phyloP scores from a whole-genome alignment of 2,888 invertebrate species.

The Chrysolina oricalcia region DNA sequence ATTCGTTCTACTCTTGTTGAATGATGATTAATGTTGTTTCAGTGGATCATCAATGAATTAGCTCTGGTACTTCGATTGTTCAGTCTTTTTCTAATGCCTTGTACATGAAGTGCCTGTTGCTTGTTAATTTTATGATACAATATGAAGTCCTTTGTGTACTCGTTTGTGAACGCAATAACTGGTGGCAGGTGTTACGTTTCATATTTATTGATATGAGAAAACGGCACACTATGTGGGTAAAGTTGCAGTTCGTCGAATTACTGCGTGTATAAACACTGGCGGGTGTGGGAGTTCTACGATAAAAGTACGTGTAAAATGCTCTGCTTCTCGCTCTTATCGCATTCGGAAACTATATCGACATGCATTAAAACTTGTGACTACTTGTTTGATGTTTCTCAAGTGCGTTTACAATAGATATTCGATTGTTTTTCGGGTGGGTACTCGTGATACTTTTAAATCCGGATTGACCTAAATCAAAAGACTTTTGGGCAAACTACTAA shows the following conservation, averaged over 20 bases:
- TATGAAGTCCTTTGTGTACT: not conserved
- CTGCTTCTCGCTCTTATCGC: not conserved
- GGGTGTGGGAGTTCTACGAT: constrained; percentile 18
- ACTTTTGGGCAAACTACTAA: too few relatives aligned
- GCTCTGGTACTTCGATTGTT: too few relatives aligned
- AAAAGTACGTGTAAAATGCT: not conserved
- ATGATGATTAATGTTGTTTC: too few relatives aligned
- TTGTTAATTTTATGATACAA: not conserved
- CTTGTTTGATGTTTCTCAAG: not conserved
- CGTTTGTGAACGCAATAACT: constrained; percentile 15
- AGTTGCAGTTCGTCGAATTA: constrained; percentile 14
- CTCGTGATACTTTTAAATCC: not conserved
- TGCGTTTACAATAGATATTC: not conserved
- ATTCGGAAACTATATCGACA: not conserved
- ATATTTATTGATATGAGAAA: constrained; percentile 19
- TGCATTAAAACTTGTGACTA: not conserved
- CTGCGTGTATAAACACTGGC: constrained; percentile 5
- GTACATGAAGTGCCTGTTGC: too few relatives aligned
- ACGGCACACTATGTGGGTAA: constrained; percentile 21
- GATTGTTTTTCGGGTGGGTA: not conserved
- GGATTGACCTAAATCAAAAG: not conserved
- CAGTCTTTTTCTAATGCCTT: too few relatives aligned
- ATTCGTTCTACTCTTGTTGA: too few relatives aligned
- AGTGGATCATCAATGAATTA: too few relatives aligned
- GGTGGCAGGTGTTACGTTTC: constrained; percentile 23